Evolutionary conservation across 1,140 invertebrate species (phyloP), one percentile per base, ranked within the genome.

Genomic region (Ladona fulva): DNA sequence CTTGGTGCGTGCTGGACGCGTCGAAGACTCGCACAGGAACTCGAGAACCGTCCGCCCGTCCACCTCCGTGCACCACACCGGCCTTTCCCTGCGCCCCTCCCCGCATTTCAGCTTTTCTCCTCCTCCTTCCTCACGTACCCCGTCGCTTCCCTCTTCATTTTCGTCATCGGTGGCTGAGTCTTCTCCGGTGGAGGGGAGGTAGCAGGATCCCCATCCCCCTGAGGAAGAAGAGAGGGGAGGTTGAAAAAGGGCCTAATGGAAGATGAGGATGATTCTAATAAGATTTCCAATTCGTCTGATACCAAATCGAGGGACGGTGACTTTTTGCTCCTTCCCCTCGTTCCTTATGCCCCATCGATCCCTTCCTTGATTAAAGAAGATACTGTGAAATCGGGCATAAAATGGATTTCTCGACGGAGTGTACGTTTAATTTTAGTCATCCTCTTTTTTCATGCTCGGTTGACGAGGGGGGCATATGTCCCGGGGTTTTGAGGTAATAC

Each of bases 11-110:
- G 76, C 24, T 29, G 79, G 79, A 22, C 77, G 24, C 11, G 44
- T 44, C 11, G 22, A 37, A 10, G 74, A 74, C 24, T 80, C 79
- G 44, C 79, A 80, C 22, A 79, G 76, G 74, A 74, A 79, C 59
- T 80, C 76, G n/a, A 80, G 79, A 37, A 79, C 78, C 0, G 79
- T 79, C 0, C 79, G 74, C 10, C 79, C 79, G 24, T 80, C 79
- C 3, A 76, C 22, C 52, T 80, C 79, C 10, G 79, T 66, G 75
- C 79, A 80, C 78, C 79, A 79, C 1, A 80, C 78, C 0, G 42
- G 78, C 42, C 79, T 42, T 19, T 79, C 76, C 12, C 79, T 74
- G 5, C 77, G 74, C 8, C 79, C 79, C 73, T 80, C 79, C 1
- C 79, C 79, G 59, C 79, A 80, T 12, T 22, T 22, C 52, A 22